These are phyloP conservation scores for Brevipalpus yothersi DNA, from an alignment of 1,140 invertebrate species.

Conservation along the genomic window DNA sequence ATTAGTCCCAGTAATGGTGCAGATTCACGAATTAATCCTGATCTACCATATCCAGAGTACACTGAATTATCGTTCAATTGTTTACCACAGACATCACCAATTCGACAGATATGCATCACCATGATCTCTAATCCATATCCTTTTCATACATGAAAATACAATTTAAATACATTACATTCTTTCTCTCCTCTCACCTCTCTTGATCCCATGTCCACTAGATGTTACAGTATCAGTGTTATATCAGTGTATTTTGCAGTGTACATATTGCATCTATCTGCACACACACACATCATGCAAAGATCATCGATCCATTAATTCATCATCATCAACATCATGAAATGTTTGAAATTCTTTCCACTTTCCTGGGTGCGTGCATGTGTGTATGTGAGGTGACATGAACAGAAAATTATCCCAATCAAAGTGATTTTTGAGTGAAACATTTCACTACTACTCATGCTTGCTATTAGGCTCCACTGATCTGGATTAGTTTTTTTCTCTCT, in stretches of 20 bases:
- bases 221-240: too few relatives aligned
- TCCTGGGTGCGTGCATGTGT: neutral
- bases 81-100: slow-evolving; percentile 55
- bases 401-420: neutral
- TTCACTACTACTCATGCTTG: neutral
- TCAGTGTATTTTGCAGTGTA: too few relatives aligned
- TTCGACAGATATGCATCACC: slow-evolving; percentile 69
- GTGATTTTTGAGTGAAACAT: neutral
- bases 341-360: too few relatives aligned
- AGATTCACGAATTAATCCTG: slow-evolving; percentile 7
- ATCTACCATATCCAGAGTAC: slow-evolving; percentile 67
- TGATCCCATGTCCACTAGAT: too few relatives aligned
- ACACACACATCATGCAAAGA: too few relatives aligned
- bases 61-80: slow-evolving; percentile 42
- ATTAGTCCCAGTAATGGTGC: neutral
- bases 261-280: too few relatives aligned
- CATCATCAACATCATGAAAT: too few relatives aligned
- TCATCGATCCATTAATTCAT: too few relatives aligned
- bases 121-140: slow-evolving; percentile 98
- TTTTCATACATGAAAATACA: slow-evolving; percentile 30
- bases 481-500: too few relatives aligned
- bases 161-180: too few relatives aligned
- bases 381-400: neutral
- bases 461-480: too few relatives aligned
- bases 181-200: neutral